phyloP scores from a whole-genome alignment of 2,888 invertebrate genomes.

The Saturnia japonica region DNA sequence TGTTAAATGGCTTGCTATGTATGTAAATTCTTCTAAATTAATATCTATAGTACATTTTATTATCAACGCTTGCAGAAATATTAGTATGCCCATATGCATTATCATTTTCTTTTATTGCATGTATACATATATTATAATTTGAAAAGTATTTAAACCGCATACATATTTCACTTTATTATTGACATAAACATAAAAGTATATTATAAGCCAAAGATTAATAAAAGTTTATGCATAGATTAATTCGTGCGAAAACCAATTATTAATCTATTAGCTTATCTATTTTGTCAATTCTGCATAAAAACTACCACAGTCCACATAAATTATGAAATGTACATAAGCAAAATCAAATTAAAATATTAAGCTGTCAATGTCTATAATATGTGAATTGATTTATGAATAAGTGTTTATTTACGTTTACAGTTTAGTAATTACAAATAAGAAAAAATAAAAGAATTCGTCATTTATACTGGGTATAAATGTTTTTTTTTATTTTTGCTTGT shows the following conservation, averaged over 20 bases:
- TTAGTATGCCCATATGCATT: neutral
- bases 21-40: conserved; percentile 51
- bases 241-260: too few relatives aligned
- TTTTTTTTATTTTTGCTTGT: too few relatives aligned
- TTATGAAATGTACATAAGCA: neutral
- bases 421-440: neutral
- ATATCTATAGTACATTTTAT: conserved; percentile 55
- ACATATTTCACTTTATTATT: neutral
- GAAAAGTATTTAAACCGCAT: neutral
- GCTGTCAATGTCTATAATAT: neutral
- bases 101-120: neutral
- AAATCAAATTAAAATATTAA: neutral
- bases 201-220: neutral
- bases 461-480: too few relatives aligned
- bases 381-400: neutral
- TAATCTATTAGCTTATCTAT: too few relatives aligned
- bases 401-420: neutral
- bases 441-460: neutral
- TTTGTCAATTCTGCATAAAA: neutral
- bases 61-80: neutral
- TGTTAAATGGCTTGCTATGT: conserved; percentile 81
- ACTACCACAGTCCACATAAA: neutral
- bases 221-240: neutral
- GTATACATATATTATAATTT: neutral
- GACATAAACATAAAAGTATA: neutral